Evolutionary conservation across 2,797 vertebrate genomes (phyloP), one percentile per base, ranked within the genome.

Genomic region (Spizella passerina): DNA sequence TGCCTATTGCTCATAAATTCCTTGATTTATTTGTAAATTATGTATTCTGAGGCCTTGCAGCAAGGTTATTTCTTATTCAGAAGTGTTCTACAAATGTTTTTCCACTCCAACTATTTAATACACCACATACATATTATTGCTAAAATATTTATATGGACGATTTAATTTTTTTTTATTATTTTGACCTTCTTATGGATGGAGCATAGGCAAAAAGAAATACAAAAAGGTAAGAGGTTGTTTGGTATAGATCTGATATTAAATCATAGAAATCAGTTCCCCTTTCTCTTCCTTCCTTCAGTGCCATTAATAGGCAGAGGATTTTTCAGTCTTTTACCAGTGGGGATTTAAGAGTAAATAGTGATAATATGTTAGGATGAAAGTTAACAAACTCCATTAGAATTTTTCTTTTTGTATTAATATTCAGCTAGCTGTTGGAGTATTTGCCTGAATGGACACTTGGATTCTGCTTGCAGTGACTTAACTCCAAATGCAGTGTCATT

Each of bases 11-110:
- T 69, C 18, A 53, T 61, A 39, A 6, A 1, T 91, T 70, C 82
- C 81, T 94, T 97, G 52, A 77, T 94, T 94, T 93, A 83, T 95
- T 96, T 96, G 50, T 91, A 64, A 97, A 84, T 96, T 92, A 86
- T 17, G 27, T 90, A 77, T 96, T 88, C 72, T 95, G 88, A 96
- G 68, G 41, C 75, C 46, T 88, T 43, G 22, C 59, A 84, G 78
- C 75, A 93, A 85, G 69, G 71, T 86, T 80, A 38, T 90, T 92
- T 95, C 68, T 93, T 6, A 9, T 85, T 88, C 88, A 82, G 14
- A 94, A 93, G 75, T 59, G 46, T 50, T 73, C 19, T 77, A 23
- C 0, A 5, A 82, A 64, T 82, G 30, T 80, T 94, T 87, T 1
- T 0, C 46, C 16, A 3, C 81, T 90, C 36, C 60, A 84, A 1